These are phyloP conservation scores for Lepeophtheirus nordmannii DNA, from an alignment of 2,888 invertebrate genomes.

Conservation along the genomic window DNA sequence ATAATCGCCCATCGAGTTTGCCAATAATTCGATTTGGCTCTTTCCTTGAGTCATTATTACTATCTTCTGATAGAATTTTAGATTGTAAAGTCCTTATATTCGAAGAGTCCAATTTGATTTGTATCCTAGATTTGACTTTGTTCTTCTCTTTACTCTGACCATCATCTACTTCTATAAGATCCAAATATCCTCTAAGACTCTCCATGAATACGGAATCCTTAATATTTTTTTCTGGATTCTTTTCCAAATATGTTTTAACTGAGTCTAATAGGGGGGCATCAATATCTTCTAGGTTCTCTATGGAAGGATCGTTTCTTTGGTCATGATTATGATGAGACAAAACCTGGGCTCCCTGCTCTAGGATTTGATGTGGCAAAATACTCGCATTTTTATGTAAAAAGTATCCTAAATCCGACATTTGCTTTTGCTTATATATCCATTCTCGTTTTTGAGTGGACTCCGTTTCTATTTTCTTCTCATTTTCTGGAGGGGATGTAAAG, in stretches of 20 bases:
- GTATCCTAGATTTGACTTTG: not conserved
- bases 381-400: not conserved
- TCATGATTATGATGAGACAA: not conserved
- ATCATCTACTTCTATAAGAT: slow-evolving; percentile 13
- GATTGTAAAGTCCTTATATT: not conserved
- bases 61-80: not conserved
- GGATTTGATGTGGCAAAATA: not conserved
- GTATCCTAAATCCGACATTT: not conserved
- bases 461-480: not conserved
- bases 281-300: not conserved
- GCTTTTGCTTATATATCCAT: slow-evolving; percentile 12
- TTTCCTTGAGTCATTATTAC: not conserved
- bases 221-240: not conserved
- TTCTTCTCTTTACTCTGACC: not conserved
- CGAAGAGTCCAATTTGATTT: not conserved
- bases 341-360: not conserved
- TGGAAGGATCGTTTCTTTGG: not conserved
- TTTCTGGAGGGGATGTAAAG: not conserved
- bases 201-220: not conserved
- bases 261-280: not conserved
- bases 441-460: not conserved
- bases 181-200: slow-evolving; percentile 2
- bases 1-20: not conserved
- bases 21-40: not conserved
- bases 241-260: not conserved